A percentile compares a stretch with the other conserved stretches of the same genome.
These are phyloP conservation scores for Gymnocephalus cernua DNA, from an alignment of 2,113 vertebrate genomes.

Conservation along the genomic window DNA sequence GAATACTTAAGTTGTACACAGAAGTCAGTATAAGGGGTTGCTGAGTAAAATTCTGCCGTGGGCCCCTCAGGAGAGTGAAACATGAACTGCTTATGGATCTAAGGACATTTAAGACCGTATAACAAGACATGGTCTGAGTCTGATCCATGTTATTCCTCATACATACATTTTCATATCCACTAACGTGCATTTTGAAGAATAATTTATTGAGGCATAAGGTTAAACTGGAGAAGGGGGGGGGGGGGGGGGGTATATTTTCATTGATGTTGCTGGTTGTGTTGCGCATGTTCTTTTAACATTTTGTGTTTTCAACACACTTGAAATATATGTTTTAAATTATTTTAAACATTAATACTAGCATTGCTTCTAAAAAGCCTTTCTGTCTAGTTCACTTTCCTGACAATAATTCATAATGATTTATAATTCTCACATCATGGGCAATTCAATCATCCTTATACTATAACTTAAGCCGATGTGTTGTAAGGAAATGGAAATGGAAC, in stretches of 20 bases:
- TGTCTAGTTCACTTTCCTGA: neutral
- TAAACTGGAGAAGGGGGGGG: neutral
- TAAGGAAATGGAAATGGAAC: too few species aligned
- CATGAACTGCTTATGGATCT: neutral
- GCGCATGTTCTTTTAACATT: neutral
- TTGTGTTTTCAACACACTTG: neutral
- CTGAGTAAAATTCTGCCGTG: neutral
- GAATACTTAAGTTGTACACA: neutral
- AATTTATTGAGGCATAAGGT: neutral
- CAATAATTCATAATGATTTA: neutral
- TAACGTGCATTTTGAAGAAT: neutral
- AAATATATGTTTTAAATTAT: neutral
- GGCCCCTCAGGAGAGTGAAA: neutral
- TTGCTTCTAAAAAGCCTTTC: neutral
- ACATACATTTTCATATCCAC: neutral
- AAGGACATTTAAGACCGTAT: neutral
- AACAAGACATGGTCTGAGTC: neutral
- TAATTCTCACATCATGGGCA: too few species aligned
- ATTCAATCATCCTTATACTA: too few species aligned
- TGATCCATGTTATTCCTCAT: neutral
- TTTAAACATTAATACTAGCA: neutral
- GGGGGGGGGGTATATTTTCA: neutral
- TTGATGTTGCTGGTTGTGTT: neutral
- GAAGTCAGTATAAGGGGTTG: neutral
- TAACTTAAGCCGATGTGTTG: too few species aligned